phyloP scores from a whole-genome alignment of 2,113 vertebrate genomes.

The Hylia prasina region DNA sequence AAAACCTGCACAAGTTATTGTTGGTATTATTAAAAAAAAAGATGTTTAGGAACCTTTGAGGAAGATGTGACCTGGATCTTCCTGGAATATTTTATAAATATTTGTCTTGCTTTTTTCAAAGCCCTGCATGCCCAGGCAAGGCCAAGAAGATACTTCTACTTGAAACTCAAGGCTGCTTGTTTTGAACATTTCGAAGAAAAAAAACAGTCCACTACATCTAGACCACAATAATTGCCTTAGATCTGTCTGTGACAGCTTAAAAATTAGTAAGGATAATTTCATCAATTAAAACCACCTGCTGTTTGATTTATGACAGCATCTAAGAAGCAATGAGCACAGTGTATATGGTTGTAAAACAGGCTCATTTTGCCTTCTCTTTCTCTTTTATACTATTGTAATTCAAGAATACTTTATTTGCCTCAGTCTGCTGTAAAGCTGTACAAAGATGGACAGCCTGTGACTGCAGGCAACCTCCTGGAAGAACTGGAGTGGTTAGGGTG shows the following conservation, averaged over 20 bases:
- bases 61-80: constrained; percentile 39
- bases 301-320: constrained; percentile 31
- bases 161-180: constrained; percentile 10
- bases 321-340: background rate
- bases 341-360: background rate
- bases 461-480: background rate
- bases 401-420: background rate
- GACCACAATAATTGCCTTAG: background rate
- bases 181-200: constrained; percentile 11
- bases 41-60: constrained; percentile 17
- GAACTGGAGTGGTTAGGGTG: background rate
- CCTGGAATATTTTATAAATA: background rate
- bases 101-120: background rate
- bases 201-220: background rate
- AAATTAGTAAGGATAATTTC: constrained; percentile 64
- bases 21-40: constrained; percentile 7
- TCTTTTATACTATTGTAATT: background rate
- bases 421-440: background rate
- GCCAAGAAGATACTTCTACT: constrained; percentile 39
- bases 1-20: background rate
- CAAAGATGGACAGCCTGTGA: background rate
- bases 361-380: background rate
- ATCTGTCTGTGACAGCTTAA: constrained; percentile 38
- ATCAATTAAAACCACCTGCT: constrained; percentile 49
- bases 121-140: background rate